These are phyloP conservation scores for Fistularia tabacaria DNA, from an alignment of 2,797 vertebrate species.

Conservation along the genomic window DNA sequence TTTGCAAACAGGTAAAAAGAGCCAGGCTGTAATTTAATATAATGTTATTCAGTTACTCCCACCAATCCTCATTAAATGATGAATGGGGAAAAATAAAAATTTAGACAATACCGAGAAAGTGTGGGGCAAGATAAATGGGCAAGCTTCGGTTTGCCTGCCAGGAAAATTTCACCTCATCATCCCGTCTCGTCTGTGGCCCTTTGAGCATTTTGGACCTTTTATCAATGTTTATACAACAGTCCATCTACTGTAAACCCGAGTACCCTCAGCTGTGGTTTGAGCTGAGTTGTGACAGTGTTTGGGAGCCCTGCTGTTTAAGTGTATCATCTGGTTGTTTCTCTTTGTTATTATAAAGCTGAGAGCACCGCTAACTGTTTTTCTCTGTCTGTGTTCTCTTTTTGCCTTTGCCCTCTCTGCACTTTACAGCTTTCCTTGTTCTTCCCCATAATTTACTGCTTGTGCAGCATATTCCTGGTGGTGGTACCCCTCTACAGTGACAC, in stretches of 20 bases:
- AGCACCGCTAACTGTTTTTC: too few species aligned
- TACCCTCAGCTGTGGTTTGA: not conserved
- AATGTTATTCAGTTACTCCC: too few species aligned
- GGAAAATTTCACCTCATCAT: too few species aligned
- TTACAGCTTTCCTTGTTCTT: slow-evolving; percentile 80
- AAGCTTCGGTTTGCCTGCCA: not conserved
- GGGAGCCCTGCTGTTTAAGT: slow-evolving; percentile 2
- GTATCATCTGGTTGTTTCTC: not conserved
- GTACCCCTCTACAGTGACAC: slow-evolving; percentile 83
- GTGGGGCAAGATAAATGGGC: too few species aligned
- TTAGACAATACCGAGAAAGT: too few species aligned
- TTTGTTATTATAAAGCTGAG: not conserved
- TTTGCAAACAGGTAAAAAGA: too few species aligned
- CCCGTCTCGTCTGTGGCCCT: not conserved
- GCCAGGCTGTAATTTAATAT: too few species aligned
- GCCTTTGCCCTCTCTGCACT: not conserved
- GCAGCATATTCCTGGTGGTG: slow-evolving; percentile 79
- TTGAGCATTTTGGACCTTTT: not conserved
- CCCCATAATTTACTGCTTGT: slow-evolving; percentile 79
- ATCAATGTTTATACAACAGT: not conserved
- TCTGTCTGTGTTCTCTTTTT: not conserved
- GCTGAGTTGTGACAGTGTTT: slow-evolving; percentile 4
- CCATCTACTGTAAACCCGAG: not conserved
- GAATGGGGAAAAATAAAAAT: too few species aligned
- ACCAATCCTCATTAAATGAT: too few species aligned